A percentile compares a stretch with the other conserved stretches of the same genome.
Conservation (phyloP, 2,113 vertebrate species). For the Phoenicopterus ruber region DNA sequence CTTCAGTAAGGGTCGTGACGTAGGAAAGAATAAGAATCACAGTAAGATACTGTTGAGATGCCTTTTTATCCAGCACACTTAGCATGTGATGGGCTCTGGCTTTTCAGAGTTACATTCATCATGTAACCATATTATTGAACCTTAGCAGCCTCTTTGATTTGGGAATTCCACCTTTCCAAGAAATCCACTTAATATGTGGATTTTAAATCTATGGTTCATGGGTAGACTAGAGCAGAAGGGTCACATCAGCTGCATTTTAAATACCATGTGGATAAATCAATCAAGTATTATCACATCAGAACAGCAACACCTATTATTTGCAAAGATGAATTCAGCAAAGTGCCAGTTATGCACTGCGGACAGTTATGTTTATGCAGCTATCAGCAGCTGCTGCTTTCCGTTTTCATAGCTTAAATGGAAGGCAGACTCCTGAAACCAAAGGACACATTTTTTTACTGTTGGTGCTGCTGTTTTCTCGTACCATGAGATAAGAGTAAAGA, state of each 20-base stretch:
- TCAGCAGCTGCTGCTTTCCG: neutral
- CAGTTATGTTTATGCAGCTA: neutral
- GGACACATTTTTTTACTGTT: neutral
- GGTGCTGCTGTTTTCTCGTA: neutral
- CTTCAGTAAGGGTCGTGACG: neutral
- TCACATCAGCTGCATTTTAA: constrained; percentile 1
- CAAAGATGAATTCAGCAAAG: neutral
- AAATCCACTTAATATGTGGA: neutral
- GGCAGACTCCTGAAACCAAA: neutral
- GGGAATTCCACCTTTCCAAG: constrained; percentile 4
- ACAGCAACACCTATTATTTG: constrained; percentile 17
- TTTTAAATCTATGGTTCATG: neutral
- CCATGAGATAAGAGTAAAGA: neutral
- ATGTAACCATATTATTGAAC: neutral
- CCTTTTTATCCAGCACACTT: neutral
- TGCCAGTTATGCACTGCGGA: neutral
- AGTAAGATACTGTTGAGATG: neutral
- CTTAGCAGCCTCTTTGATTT: neutral
- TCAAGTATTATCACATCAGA: constrained; percentile 13
- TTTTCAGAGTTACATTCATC: neutral
- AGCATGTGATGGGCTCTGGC: neutral
- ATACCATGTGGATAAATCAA: neutral
- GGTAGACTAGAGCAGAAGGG: neutral
- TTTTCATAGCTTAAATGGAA: neutral
- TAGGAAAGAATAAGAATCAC: neutral